Evolutionary conservation across 2,113 vertebrate species (phyloP), one percentile per base, ranked within the genome.

Genomic region (Pleuronectes platessa): DNA sequence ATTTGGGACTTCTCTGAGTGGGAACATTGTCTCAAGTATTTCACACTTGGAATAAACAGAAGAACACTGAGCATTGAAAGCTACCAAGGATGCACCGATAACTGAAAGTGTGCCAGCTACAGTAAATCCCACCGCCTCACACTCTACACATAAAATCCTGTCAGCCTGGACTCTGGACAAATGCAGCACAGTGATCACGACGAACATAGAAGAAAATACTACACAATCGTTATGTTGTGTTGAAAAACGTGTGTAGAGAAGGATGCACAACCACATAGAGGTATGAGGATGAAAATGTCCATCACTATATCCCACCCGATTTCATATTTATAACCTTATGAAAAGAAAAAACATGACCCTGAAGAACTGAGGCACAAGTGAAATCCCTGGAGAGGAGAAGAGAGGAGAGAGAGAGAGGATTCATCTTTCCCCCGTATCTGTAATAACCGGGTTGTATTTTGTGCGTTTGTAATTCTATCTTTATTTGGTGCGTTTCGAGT

Each of bases 261-360:
- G 15, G 26, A 26, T 5, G 4, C 54, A 56, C 0, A 55, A 55
- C 5, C 20, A 45, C n/a, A 54, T 17, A 2, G 1, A 27, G 21
- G 10, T 20, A 55, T 37, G 20, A 2, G 23, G 42, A 54, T 27
- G 23, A 40, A 71, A 71, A 45, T 53, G 26, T 10, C 26, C 47
- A 74, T 23, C 17, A 13, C 15, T 60, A 10, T 49, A 37, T 68
- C 58, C 74, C 40, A 12, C 40, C 40, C 3, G 11, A 12, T 42
- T 0, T 42, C 3, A 78, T 60, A 75, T 81, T 76, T 53, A 73
- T 71, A 79, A 65, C 35, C 37, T 56, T 68, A 65, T 72, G 53
- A 71, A 78, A 40, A 24, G 61, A 74, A 58, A 58, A 45, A n/a
- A 24, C 15, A 49, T 56, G 67, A 67, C 67, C 76, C 61, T 72